Evolutionary conservation across 2,113 vertebrate species (phyloP).

Genomic region (Rattus norvegicus): DNA sequence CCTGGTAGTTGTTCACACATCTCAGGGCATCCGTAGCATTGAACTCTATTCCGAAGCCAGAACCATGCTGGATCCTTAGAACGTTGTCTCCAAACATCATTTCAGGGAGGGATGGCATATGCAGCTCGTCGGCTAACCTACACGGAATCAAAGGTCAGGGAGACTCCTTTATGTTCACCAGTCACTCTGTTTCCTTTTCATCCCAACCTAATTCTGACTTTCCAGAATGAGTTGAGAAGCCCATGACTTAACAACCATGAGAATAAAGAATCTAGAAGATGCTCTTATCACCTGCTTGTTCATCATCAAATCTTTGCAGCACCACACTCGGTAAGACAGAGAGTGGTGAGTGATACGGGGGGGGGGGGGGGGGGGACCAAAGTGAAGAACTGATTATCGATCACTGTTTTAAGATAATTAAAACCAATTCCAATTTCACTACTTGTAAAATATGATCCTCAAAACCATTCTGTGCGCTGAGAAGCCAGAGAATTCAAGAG

Average conservation of each 20-base stretch:
- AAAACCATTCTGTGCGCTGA: neutral
- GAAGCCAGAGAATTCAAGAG: neutral
- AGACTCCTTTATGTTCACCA: neutral
- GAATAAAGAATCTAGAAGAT: neutral
- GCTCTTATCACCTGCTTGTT: neutral
- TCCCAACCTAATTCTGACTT: neutral
- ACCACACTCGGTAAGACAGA: neutral
- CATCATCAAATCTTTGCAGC: neutral
- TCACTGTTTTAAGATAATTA: neutral
- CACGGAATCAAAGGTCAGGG: conserved; percentile 33
- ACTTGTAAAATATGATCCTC: neutral
- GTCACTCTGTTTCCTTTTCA: neutral
- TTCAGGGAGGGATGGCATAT: conserved; percentile 96
- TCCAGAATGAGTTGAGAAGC: neutral
- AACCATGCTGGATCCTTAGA: conserved; percentile 92
- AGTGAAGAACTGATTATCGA: neutral
- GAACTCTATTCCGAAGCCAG: conserved; percentile 96
- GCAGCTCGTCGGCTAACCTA: conserved; percentile 94
- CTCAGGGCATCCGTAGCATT: conserved; percentile 95
- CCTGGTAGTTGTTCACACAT: conserved; percentile 94
- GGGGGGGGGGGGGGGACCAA: too few species aligned
- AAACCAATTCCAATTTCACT: neutral
- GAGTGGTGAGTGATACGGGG: neutral
- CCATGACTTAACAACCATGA: neutral
- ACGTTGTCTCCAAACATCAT: conserved; percentile 99